Evolutionary conservation across 2,797 vertebrate genomes (phyloP).

Genomic region (Allobates femoralis): DNA sequence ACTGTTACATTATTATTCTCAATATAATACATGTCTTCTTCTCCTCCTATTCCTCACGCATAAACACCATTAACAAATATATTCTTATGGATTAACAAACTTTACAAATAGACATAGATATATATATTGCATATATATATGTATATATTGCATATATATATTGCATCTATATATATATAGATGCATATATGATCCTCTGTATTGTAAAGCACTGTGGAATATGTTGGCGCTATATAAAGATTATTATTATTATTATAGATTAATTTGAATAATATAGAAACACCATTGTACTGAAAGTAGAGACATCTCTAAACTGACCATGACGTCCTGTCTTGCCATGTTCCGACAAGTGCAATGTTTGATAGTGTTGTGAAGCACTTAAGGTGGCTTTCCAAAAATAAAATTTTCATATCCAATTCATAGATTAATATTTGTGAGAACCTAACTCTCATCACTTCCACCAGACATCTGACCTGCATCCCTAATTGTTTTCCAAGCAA

Average conservation of each 20-base stretch:
- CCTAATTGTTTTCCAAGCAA: too few species aligned
- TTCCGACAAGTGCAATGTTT: not conserved
- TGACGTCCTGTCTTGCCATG: not conserved
- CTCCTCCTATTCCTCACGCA: too few species aligned
- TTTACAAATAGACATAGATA: not conserved
- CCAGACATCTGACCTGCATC: too few species aligned
- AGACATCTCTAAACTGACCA: not conserved
- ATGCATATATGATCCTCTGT: too few species aligned
- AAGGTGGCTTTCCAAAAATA: not conserved
- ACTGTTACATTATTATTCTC: not conserved
- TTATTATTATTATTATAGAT: too few species aligned
- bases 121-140: too few species aligned
- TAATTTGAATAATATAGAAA: not conserved
- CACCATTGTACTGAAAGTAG: not conserved
- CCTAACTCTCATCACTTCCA: not conserved
- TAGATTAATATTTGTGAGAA: not conserved
- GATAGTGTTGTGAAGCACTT: not conserved
- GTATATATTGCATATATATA: too few species aligned
- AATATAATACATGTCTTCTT: not conserved
- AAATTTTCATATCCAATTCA: too few species aligned
- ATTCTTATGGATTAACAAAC: not conserved
- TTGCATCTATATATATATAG: too few species aligned
- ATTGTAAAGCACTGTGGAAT: too few species aligned
- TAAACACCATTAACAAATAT: too few species aligned
- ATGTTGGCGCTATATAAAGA: too few species aligned